phyloP scores from a whole-genome alignment of 2,113 vertebrate species.

The Siphamia tubifer region DNA sequence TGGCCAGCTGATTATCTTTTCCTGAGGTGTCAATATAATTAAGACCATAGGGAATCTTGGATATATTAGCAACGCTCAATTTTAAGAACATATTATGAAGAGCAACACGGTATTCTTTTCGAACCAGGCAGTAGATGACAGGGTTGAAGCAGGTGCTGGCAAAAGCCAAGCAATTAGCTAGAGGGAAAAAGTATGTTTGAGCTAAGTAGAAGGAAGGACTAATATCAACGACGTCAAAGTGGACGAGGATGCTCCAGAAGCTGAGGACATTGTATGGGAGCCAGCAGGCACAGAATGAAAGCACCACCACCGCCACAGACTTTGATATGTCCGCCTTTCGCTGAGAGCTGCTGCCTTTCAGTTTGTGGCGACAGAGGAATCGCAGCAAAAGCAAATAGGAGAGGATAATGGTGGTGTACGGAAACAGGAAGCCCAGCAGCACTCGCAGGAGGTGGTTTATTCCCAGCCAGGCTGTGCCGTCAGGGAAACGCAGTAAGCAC shows the following conservation, averaged over 20 bases:
- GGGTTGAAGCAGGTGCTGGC: conserved; percentile 82
- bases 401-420: conserved; percentile 69
- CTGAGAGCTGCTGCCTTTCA: conserved; percentile 52
- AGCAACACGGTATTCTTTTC: conserved; percentile 72
- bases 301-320: conserved; percentile 76
- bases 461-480: conserved; percentile 72
- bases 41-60: conserved; percentile 60
- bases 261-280: conserved; percentile 80
- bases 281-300: conserved; percentile 81
- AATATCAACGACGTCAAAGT: conserved; percentile 71
- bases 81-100: conserved; percentile 67
- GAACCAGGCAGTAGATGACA: conserved; percentile 80
- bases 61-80: conserved; percentile 50
- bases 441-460: conserved; percentile 78
- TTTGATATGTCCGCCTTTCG: conserved; percentile 69
- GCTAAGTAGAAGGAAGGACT: conserved; percentile 67
- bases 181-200: conserved; percentile 79
- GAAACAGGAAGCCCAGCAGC: conserved; percentile 76
- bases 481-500: conserved; percentile 78
- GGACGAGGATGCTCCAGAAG: conserved; percentile 73
- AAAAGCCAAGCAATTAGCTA: conserved; percentile 80
- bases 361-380: conserved; percentile 72
- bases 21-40: conserved; percentile 36
- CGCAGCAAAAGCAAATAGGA: conserved; percentile 79
- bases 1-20: conserved; percentile 32